These are phyloP conservation scores for Paramuricea clavata DNA, from an alignment of 92 coral and sea anemone species.

Conservation along the genomic window DNA sequence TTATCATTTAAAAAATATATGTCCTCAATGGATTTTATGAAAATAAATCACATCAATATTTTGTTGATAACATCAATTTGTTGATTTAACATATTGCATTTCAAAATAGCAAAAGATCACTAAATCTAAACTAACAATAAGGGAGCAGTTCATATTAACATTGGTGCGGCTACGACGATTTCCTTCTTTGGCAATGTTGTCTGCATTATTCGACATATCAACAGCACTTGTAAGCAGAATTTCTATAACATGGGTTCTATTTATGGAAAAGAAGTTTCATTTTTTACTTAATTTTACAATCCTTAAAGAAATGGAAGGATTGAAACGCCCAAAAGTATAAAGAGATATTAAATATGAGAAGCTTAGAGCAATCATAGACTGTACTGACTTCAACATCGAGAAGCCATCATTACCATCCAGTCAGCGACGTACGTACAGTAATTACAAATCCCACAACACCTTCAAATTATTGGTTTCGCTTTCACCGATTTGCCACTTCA, in stretches of 20 bases:
- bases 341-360: constrained; percentile 57
- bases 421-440: constrained; percentile 76
- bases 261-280: constrained; percentile 68
- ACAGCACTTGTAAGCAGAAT: constrained; percentile 54
- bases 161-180: background rate
- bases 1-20: too few species aligned
- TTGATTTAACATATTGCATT: background rate
- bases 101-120: background rate
- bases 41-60: background rate
- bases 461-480: constrained; percentile 79
- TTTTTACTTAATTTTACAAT: constrained; percentile 74
- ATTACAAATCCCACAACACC: constrained; percentile 78
- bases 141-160: constrained; percentile 17
- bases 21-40: too few species aligned
- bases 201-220: constrained; percentile 21
- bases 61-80: background rate
- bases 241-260: constrained; percentile 71
- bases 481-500: constrained; percentile 72
- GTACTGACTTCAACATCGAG: constrained; percentile 61
- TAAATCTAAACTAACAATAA: background rate
- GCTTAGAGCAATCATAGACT: constrained; percentile 78
- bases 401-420: constrained; percentile 76
- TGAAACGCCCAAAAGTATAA: constrained; percentile 65
- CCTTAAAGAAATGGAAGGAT: constrained; percentile 60
- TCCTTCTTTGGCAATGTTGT: background rate